These are phyloP conservation scores for Caiman crocodilus DNA, from an alignment of 2,797 vertebrate genomes.

Conservation along the genomic window DNA sequence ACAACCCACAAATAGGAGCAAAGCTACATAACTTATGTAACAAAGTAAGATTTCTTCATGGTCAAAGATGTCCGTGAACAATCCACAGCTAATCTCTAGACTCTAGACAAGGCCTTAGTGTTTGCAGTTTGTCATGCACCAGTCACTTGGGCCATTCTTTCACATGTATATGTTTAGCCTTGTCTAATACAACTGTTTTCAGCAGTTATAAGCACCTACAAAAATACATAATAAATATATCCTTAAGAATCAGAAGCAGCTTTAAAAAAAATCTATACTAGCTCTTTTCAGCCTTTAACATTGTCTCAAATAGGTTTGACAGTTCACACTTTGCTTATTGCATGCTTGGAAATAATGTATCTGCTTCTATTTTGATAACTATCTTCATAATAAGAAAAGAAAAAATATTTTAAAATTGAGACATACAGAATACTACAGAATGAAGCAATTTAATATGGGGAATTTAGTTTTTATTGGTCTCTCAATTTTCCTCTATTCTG, in stretches of 20 bases:
- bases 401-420: neutral
- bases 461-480: neutral
- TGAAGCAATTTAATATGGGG: accelerated
- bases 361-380: neutral
- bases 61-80: neutral
- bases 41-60: neutral
- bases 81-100: neutral
- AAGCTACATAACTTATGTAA: neutral
- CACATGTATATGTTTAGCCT: neutral
- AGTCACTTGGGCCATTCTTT: neutral
- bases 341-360: neutral
- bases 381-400: neutral
- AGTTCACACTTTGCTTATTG: neutral
- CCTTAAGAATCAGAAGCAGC: neutral
- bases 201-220: neutral
- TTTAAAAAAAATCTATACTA: neutral
- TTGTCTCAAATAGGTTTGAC: neutral
- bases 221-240: neutral
- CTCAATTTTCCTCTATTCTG: neutral
- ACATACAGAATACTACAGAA: neutral
- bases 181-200: neutral
- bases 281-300: neutral
- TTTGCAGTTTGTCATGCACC: neutral
- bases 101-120: neutral
- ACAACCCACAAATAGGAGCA: neutral